These are phyloP conservation scores for Liparis tanakae DNA, from an alignment of 2,797 vertebrate genomes.

Conservation along the genomic window DNA sequence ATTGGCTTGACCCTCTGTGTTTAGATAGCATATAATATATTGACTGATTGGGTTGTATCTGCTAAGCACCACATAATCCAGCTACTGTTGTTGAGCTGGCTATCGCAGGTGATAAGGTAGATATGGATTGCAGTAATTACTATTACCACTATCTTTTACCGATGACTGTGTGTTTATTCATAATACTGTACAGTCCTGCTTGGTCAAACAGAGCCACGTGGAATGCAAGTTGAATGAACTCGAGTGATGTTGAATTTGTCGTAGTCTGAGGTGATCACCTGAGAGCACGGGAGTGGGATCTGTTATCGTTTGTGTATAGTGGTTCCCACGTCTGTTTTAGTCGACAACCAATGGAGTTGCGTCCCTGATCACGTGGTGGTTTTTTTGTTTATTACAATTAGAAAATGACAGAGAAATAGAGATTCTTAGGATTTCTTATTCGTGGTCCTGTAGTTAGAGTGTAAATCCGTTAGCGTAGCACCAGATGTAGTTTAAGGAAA, in stretches of 20 bases:
- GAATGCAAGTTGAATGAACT: background rate
- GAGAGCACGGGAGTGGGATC: background rate
- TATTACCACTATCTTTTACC: background rate
- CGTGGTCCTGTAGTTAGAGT: too few species aligned
- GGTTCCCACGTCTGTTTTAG: background rate
- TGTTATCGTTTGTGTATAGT: background rate
- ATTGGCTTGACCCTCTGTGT: background rate
- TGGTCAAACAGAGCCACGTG: background rate
- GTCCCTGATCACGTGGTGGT: background rate
- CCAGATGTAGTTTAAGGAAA: background rate
- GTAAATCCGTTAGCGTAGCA: background rate
- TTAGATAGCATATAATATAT: background rate
- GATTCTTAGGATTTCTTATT: too few species aligned
- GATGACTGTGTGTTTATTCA: background rate
- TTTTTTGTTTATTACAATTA: background rate
- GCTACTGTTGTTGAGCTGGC: background rate
- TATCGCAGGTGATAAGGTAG: background rate
- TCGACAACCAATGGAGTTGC: constrained; percentile 1
- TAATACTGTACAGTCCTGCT: background rate
- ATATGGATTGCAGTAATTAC: background rate
- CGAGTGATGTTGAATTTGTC: background rate
- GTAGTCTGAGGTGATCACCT: background rate
- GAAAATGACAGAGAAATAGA: too few species aligned
- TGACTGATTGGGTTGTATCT: background rate
- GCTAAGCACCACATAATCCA: background rate